phyloP scores from a whole-genome alignment of 2,888 invertebrate species.

The Cenopis cana region DNA sequence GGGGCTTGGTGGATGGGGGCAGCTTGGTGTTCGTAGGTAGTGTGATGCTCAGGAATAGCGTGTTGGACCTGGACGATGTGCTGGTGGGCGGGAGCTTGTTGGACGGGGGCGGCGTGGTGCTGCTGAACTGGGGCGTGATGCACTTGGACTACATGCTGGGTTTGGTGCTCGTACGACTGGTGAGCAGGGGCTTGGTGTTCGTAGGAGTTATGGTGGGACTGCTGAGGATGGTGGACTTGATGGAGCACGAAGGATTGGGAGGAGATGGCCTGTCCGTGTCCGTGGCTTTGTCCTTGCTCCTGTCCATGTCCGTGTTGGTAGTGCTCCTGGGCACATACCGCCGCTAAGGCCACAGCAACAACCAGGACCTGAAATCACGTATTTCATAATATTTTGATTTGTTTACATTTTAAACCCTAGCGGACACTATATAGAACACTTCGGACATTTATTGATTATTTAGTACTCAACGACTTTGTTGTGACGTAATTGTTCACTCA shows the following conservation, averaged over 20 bases:
- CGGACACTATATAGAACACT: constrained; percentile 23
- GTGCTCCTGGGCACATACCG: constrained; percentile 57
- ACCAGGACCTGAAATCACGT: constrained; percentile 43
- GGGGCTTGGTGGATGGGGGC: constrained; percentile 42
- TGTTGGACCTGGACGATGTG: constrained; percentile 43
- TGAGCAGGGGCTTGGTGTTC: constrained; percentile 23
- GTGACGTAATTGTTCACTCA: constrained; percentile 14
- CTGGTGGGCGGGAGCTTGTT: constrained; percentile 31
- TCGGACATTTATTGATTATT: neutral
- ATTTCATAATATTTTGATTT: neutral
- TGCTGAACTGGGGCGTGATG: constrained; percentile 45
- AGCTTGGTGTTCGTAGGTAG: constrained; percentile 18
- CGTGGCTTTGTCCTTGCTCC: constrained; percentile 33
- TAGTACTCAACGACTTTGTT: constrained; percentile 5
- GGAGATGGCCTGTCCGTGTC: constrained; percentile 53
- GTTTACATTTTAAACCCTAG: neutral
- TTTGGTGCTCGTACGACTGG: constrained; percentile 10
- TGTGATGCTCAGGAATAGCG: constrained; percentile 23
- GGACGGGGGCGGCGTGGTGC: constrained; percentile 43
- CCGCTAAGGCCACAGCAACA: constrained; percentile 47
- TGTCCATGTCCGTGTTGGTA: constrained; percentile 50
- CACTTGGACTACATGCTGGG: constrained; percentile 14
- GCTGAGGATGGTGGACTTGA: constrained; percentile 47
- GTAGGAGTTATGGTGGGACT: constrained; percentile 29
- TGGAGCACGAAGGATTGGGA: constrained; percentile 57